Evolutionary conservation across 2,888 invertebrate genomes (phyloP).

Genomic region (Ectemnius lituratus): DNA sequence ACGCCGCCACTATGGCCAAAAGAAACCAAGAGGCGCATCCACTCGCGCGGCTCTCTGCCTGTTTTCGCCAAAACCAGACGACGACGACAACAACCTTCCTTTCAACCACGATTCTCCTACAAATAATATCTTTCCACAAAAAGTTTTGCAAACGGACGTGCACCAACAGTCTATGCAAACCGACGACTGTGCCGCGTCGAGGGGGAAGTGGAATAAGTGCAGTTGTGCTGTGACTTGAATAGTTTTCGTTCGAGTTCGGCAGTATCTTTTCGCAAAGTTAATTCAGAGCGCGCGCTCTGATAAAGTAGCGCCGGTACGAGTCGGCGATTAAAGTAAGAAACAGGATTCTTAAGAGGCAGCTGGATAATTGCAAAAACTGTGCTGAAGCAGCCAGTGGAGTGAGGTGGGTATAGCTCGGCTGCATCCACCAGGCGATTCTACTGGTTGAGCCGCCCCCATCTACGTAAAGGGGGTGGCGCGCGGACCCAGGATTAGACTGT

Average conservation of each 20-base stretch:
- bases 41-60: constrained; percentile 41
- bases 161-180: neutral
- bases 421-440: constrained; percentile 56
- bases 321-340: constrained; percentile 31
- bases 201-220: too few relatives aligned
- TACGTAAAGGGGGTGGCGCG: constrained; percentile 59
- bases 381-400: constrained; percentile 24
- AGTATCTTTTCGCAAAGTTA: neutral
- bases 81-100: constrained; percentile 24
- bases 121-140: neutral
- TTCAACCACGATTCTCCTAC: neutral
- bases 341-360: constrained; percentile 54
- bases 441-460: constrained; percentile 51
- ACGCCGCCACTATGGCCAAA: constrained; percentile 53
- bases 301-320: neutral
- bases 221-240: too few relatives aligned
- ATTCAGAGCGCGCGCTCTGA: neutral
- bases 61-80: constrained; percentile 29
- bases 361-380: constrained; percentile 73
- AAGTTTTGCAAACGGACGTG: neutral
- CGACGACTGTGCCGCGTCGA: too few relatives aligned
- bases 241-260: neutral
- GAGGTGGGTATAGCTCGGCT: constrained; percentile 24
- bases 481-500: constrained; percentile 76
- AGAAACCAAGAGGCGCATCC: constrained; percentile 52